Evolutionary conservation across 2,888 invertebrate species (phyloP).

Genomic region (Pristionchus mayeri): DNA sequence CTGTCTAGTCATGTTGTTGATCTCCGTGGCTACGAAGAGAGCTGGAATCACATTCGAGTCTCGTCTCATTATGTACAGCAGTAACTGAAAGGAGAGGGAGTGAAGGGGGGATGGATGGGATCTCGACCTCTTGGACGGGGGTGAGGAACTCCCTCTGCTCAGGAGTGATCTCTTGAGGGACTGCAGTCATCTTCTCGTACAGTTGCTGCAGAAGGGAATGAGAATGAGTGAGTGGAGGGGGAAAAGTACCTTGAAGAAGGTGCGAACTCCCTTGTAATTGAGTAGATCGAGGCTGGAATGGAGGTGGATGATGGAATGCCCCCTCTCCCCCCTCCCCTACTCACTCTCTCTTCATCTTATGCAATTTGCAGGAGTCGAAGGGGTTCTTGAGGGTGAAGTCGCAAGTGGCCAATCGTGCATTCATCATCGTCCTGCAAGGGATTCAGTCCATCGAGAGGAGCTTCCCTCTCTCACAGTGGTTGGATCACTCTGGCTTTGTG

Average conservation of each 20-base stretch:
- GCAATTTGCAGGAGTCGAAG: constrained; percentile 34
- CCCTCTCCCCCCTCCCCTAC: not conserved
- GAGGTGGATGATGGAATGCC: not conserved
- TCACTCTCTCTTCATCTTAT: constrained; percentile 31
- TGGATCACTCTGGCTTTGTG: not conserved
- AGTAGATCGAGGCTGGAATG: constrained; percentile 35
- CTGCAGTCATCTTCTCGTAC: not conserved
- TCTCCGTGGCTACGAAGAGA: constrained; percentile 60
- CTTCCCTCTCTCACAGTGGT: constrained; percentile 44
- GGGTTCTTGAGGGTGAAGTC: constrained; percentile 34
- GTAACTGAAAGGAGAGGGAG: constrained; percentile 46
- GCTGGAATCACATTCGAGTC: constrained; percentile 58
- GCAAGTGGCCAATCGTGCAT: not conserved
- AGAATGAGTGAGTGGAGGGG: too few relatives aligned
- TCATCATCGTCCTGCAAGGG: constrained; percentile 19
- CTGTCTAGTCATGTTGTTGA: constrained; percentile 51
- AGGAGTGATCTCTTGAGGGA: constrained; percentile 30
- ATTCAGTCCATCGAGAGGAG: not conserved
- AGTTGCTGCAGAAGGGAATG: not conserved
- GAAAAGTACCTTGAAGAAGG: constrained; percentile 38
- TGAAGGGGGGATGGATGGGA: not conserved
- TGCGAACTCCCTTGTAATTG: constrained; percentile 46
- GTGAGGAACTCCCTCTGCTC: not conserved
- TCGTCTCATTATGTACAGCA: constrained; percentile 58
- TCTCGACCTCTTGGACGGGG: constrained; percentile 1